Evolutionary conservation across 2,113 vertebrate genomes (phyloP), one percentile per base, ranked within the genome.

Genomic region (Poeciliopsis retropinna): DNA sequence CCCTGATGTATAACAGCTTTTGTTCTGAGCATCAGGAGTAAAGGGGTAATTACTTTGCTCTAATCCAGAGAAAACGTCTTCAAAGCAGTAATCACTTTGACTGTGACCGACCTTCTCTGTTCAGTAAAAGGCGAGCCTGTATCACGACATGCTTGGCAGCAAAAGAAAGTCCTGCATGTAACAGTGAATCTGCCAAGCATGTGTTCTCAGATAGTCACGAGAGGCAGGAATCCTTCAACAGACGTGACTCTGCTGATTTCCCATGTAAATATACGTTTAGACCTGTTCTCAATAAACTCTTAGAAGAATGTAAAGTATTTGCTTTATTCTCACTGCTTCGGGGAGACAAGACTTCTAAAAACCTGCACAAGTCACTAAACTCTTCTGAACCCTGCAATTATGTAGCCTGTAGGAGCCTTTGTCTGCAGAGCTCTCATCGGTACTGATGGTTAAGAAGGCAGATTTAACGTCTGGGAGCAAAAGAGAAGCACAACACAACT

Each of bases 1-100:
- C 37, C 28, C 60, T 86, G 82, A 90, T 86, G 81, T 81, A 64
- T 84, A 83, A 32, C 79, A 85, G 88, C 78, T 85, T 85, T 88
- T 83, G 78, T 87, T 86, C 12, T 3, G 60, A 57, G 70, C 57
- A 28, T 88, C 67, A 61, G 1, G 27, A 80, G 85, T 73, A 75
- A 77, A 1, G 39, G 66, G 34, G 39, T 81, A 86, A 90, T 92
- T 81, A 76, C 67, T 72, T 47, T 17, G 57, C 62, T 80, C 64
- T 70, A 76, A 79, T 88, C 67, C 68, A 72, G 76, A 31, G 67
- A 76, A 75, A 79, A 75, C 30, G 28, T 76, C 79, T 88, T 90
- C 82, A 91, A 91, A 89, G 86, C 15, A 5, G n/a, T 67, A 81
- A 71, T 47, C 78, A 14, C 83, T 22, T 17, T 11, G 77, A 85